Evolutionary conservation across 2,797 vertebrate species (phyloP).

Genomic region (Halcyon smyrnensis): DNA sequence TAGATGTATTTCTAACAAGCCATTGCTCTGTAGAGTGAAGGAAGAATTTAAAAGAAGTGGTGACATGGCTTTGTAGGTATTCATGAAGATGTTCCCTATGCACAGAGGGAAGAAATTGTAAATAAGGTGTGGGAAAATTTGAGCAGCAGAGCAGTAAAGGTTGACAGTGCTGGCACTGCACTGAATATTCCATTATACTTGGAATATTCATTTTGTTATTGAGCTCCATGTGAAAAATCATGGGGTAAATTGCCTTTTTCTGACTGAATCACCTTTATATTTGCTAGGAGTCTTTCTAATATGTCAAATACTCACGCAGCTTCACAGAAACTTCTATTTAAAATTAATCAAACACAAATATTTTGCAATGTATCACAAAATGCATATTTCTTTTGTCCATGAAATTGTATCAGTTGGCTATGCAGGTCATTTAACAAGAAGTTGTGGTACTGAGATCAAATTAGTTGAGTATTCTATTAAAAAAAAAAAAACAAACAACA

Average conservation of each 20-base stretch:
- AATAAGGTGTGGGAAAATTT: neutral
- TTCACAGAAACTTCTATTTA: neutral
- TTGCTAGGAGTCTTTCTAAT: neutral
- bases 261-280: conserved; percentile 13
- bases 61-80: conserved; percentile 37
- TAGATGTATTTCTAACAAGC: neutral
- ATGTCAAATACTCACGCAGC: neutral
- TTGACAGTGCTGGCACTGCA: neutral
- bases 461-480: neutral
- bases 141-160: neutral
- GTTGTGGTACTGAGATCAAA: neutral
- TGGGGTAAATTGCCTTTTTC: conserved; percentile 10
- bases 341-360: neutral
- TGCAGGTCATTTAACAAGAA: neutral
- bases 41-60: neutral
- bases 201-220: conserved; percentile 21
- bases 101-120: conserved; percentile 22
- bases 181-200: conserved; percentile 21
- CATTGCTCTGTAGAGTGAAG: neutral
- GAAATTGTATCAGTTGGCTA: neutral
- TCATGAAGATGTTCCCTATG: conserved; percentile 13
- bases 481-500: neutral
- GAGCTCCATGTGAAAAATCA: conserved; percentile 2
- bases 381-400: neutral
- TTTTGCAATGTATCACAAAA: neutral